Evolutionary conservation across 30 jellyfish, hydroid and myxozoan genomes (phyloP).

Genomic region (Hydra vulgaris): DNA sequence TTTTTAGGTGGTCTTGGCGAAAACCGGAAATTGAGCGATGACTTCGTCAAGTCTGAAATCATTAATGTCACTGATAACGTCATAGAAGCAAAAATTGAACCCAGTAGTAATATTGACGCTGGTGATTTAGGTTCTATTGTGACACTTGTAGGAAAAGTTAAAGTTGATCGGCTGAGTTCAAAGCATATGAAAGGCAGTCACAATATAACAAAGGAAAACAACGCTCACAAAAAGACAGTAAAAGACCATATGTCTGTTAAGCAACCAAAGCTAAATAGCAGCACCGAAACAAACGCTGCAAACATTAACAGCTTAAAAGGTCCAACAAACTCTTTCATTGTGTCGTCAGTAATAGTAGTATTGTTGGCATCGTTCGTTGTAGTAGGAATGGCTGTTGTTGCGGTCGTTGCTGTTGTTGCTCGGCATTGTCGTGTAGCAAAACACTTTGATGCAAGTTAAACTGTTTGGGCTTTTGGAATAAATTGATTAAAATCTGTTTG

Average conservation of each 20-base stretch:
- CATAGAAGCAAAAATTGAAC: conserved; percentile 14
- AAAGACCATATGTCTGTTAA: conserved; percentile 61
- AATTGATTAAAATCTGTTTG: background rate
- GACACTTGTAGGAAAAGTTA: conserved; percentile 78
- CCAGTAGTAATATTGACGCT: conserved; percentile 30
- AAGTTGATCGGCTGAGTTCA: conserved; percentile 58
- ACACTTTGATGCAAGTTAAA: conserved; percentile 22
- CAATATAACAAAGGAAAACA: conserved; percentile 34
- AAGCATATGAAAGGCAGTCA: conserved; percentile 38
- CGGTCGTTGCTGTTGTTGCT: conserved; percentile 90
- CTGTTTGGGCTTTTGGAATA: background rate
- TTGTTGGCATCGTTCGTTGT: conserved; percentile 84
- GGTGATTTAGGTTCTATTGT: conserved; percentile 83
- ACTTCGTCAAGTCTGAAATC: conserved; percentile 43
- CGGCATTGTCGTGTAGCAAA: conserved; percentile 78
- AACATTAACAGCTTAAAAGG: conserved; percentile 60
- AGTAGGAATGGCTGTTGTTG: conserved; percentile 97
- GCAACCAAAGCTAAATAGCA: conserved; percentile 47
- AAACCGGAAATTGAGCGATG: conserved; percentile 33
- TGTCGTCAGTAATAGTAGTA: conserved; percentile 79
- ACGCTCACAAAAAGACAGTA: conserved; percentile 68
- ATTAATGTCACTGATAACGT: conserved; percentile 30
- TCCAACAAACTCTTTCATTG: conserved; percentile 79
- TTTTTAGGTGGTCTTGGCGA: conserved; percentile 15
- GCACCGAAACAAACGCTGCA: conserved; percentile 86